A percentile compares a stretch with the other conserved stretches of the same genome.
Conservation (phyloP, 2,797 vertebrate genomes). For the Eidolon dupreanum region DNA sequence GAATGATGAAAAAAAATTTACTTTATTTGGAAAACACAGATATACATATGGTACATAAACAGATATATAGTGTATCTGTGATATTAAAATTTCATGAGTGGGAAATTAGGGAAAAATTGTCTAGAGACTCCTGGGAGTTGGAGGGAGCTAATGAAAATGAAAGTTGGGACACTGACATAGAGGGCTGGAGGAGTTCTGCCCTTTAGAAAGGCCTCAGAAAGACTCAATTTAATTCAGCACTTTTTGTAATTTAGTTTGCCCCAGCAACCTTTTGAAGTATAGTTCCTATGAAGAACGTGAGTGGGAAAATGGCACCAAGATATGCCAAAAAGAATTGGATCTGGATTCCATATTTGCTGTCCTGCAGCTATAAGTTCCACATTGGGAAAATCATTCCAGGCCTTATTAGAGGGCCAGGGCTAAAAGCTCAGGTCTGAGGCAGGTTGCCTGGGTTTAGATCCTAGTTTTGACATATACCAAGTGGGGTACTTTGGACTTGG, state of each 20-base stretch:
- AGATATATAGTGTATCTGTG: not conserved
- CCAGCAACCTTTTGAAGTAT: not conserved
- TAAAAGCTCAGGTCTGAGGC: not conserved
- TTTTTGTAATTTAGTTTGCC: not conserved
- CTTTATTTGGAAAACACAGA: not conserved
- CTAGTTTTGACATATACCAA: not conserved
- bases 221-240: not conserved
- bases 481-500: not conserved
- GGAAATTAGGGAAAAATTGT: not conserved
- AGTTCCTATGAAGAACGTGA: not conserved
- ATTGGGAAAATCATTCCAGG: not conserved
- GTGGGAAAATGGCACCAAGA: not conserved
- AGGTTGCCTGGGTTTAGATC: not conserved
- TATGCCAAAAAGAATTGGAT: not conserved
- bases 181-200: not conserved
- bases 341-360: not conserved
- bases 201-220: not conserved
- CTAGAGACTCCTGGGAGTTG: not conserved
- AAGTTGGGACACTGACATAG: not conserved
- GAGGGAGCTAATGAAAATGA: not conserved
- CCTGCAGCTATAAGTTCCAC: not conserved
- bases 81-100: not conserved
- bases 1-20: not conserved
- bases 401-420: not conserved
- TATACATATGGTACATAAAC: not conserved